Conservation (phyloP, 2,113 vertebrate genomes). For the Lagopus muta region DNA sequence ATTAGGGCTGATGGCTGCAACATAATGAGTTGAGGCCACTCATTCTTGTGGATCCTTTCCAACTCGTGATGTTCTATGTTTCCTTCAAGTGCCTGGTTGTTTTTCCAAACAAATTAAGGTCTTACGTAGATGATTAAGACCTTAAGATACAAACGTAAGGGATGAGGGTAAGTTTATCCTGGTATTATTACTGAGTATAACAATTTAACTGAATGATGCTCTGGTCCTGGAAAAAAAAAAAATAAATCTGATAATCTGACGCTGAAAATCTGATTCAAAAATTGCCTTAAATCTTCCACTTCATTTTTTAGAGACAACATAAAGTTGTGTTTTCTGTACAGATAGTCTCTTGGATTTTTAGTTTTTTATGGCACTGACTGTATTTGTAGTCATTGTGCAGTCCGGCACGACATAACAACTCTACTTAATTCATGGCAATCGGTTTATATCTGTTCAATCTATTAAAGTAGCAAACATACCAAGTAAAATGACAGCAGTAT, state of each 20-base stretch:
- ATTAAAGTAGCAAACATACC: conserved; percentile 14
- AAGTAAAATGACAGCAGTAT: conserved; percentile 19
- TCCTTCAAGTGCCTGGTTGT: background rate
- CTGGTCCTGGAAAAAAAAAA: background rate
- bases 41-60: too few relatives aligned
- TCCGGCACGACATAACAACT: background rate
- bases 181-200: background rate
- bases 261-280: background rate
- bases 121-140: background rate
- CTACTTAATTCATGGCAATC: conserved; percentile 16
- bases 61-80: too few relatives aligned
- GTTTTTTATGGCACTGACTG: background rate
- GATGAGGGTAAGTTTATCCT: background rate
- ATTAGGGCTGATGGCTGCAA: background rate
- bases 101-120: background rate
- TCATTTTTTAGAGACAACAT: background rate
- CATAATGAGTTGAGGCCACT: background rate
- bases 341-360: background rate
- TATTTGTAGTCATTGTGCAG: background rate
- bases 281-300: background rate
- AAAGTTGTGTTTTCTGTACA: background rate
- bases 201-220: background rate
- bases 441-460: conserved; percentile 3
- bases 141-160: too few relatives aligned
- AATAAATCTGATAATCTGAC: too few relatives aligned